Conservation (phyloP, 2,797 vertebrate species). For the Peromyscus attwateri region DNA sequence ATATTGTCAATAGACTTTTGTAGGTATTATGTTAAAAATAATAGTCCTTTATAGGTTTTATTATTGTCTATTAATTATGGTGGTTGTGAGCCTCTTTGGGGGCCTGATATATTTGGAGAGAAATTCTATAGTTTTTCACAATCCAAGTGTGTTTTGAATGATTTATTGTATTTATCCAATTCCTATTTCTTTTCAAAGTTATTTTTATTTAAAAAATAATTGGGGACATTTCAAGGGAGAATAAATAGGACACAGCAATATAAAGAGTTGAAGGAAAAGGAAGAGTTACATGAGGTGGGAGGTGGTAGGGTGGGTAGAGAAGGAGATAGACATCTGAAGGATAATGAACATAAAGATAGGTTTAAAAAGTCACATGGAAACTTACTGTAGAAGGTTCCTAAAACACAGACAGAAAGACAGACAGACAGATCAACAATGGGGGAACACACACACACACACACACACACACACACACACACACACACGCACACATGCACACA, state of each 20-base stretch:
- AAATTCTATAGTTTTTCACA: not conserved
- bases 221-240: not conserved
- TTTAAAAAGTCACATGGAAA: not conserved
- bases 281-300: not conserved
- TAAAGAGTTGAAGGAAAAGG: not conserved
- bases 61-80: not conserved
- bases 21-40: not conserved
- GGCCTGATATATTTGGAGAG: not conserved
- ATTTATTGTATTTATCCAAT: constrained; percentile 3
- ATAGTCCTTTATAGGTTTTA: not conserved
- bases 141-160: not conserved
- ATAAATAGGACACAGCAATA: not conserved
- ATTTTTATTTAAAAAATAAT: not conserved
- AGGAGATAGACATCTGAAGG: not conserved
- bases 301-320: not conserved
- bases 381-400: not conserved
- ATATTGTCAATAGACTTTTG: not conserved
- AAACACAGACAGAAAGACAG: not conserved
- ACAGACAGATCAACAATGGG: too few species aligned
- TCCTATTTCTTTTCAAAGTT: not conserved
- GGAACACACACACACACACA: not conserved
- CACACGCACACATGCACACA: not conserved
- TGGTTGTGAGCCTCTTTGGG: not conserved
- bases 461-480: not conserved
- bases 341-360: not conserved